These are phyloP conservation scores for Phrynocephalus forsythii DNA, from an alignment of 2,797 vertebrate species.

Conservation along the genomic window DNA sequence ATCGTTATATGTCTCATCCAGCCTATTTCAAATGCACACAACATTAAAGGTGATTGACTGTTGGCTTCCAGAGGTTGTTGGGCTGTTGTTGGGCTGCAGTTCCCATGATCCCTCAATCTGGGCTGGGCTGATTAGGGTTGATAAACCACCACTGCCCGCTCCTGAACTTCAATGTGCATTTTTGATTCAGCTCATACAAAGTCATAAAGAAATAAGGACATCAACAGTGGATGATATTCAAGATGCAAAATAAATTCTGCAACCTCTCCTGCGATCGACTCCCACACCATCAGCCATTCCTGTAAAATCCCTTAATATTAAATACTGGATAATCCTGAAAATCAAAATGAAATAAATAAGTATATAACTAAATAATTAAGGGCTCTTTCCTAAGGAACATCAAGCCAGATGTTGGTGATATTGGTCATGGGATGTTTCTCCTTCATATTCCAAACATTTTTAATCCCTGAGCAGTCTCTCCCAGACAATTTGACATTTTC, in stretches of 20 bases:
- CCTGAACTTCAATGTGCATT: neutral
- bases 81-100: neutral
- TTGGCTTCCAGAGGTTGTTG: neutral
- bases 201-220: too few species aligned
- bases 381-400: neutral
- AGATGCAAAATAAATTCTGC: neutral
- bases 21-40: neutral
- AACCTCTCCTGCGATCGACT: neutral
- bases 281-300: neutral
- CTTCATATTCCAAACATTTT: slow-evolving; percentile 12
- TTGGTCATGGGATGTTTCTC: slow-evolving; percentile 20
- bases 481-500: slow-evolving; percentile 21
- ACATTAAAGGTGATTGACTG: neutral
- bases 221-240: too few species aligned
- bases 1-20: neutral
- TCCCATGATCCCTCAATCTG: neutral
- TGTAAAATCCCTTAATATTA: neutral
- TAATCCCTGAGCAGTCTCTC: neutral
- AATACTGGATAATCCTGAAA: neutral
- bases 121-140: neutral
- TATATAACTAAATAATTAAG: neutral
- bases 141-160: neutral
- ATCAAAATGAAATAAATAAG: neutral
- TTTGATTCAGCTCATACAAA: too few species aligned
- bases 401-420: neutral